These are phyloP conservation scores for Hemistola chrysoprasaria DNA, from an alignment of 2,888 invertebrate genomes.

Conservation along the genomic window DNA sequence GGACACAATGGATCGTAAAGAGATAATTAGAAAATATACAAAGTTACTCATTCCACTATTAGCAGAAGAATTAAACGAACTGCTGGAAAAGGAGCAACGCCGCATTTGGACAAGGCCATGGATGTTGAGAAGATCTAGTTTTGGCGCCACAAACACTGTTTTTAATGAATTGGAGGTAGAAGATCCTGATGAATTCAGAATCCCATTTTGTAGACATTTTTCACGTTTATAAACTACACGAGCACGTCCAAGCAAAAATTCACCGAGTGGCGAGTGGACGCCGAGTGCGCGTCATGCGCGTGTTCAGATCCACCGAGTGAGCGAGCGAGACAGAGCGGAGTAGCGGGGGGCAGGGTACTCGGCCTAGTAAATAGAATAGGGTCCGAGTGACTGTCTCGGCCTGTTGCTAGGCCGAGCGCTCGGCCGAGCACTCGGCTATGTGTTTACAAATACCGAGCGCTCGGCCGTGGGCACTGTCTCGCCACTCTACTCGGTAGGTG, in stretches of 20 bases:
- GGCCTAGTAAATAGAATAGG: no score
- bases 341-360: background rate
- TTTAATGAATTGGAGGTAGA: slow-evolving; percentile 19
- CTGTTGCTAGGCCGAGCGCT: background rate
- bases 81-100: slow-evolving; percentile 14
- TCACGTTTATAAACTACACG: no score
- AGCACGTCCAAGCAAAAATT: background rate
- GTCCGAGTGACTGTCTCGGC: background rate
- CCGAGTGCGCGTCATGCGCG: background rate
- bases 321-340: no score
- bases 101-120: no score
- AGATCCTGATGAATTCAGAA: no score
- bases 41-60: slow-evolving; percentile 20
- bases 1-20: slow-evolving; percentile 15
- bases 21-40: slow-evolving; percentile 20
- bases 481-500: background rate
- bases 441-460: background rate
- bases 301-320: background rate
- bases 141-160: slow-evolving; percentile 14
- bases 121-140: slow-evolving; percentile 14
- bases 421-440: background rate
- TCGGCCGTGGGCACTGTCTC: background rate
- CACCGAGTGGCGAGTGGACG: background rate
- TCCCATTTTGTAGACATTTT: no score
- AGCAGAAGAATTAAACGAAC: slow-evolving; percentile 19